Base-by-base conservation (phyloP, 2,797 vertebrate species). In the Danio albolineatus region DNA sequence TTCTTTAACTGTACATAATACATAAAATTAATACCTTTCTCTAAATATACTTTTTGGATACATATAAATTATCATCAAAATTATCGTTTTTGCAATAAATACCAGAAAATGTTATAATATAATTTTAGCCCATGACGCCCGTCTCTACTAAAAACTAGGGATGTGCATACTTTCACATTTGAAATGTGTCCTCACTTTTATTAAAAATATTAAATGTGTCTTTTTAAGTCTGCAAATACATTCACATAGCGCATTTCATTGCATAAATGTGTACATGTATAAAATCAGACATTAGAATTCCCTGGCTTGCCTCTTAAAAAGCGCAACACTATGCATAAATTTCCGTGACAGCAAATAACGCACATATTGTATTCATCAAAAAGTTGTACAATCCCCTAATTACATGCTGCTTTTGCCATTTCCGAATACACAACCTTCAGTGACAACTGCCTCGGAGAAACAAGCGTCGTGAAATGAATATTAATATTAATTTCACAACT, bases 201-300 rank as follows among this genome's bases (percentile, higher is more conserved):
- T 53, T 39, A 19, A 70, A 53, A 28, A 53, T 6, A n/a, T 53
- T 28, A 28, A 28, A n/a, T 69, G 2, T n/a, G 21, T n/a, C 16
- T 17, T 38, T 54, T 54, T 54, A 6, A 70, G 36, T 41, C 10
- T 10, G 36, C 19, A 41, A 70, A 41, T 53, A 53, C 38, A 2
- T 51, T 6, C 51, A 10, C 14, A 53, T 3, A 6, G 14, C 49
- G 8, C 21, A 5, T 53, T 6, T 39, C 10, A 28, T 13, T 12
- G 19, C 21, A 57, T 56, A 49, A 67, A 36, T 36, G 13, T 28
- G 64, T 16, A 8, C 36, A 16, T 17, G 66, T 17, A 10, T 69
- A 38, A 70, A 70, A 28, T 70, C 48, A 53, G 66, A 70, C 36
- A 70, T 54, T 54, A 9, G 17, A 54, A 70, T 19, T 54, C 36